Base-by-base conservation (phyloP, 2,888 invertebrate genomes). In the Mamestra brassicae region DNA sequence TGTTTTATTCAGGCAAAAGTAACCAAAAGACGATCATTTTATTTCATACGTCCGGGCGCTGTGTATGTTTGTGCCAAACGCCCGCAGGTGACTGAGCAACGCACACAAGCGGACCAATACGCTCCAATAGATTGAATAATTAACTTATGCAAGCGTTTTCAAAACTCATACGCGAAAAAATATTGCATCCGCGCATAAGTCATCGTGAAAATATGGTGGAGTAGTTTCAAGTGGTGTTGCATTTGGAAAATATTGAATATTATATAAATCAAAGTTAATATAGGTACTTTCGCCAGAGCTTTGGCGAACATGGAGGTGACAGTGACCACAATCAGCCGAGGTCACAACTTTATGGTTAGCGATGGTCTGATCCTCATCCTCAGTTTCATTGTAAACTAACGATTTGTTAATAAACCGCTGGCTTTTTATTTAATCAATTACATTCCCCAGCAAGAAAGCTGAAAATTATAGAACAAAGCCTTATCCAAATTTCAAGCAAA, bases 121-220 rank as follows among this genome's bases (percentile, higher is more conserved):
- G 89, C 87, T 85, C 84, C 90, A 87, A 87, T 82, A 90, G 84
- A 83, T 89, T 89, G 90, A 88, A 89, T 91, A 90, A 91, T 91
- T 90, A 85, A 90, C 88, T 86, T 86, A 87, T 78, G 81, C 77
- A 78, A 60, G 76, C 82, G 84, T 89, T 89, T 86, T 85, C 76
- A 89, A 87, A 83, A 81, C 80, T 81, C 84, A 83, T 74, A 67
- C 74, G 73, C 71, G 75, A 81, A 80, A 87, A 80, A 82, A 77
- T 71, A 76, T 78, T 77, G 79, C 74, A 76, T 76, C n/a, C 45
- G 67, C 61, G 60, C 78, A 78, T 64, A 57, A 74, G 57, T 63
- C 72, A 72, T 50, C 38, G 54, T 42, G 64, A 4, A 71, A 72
- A 54, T 13, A 34, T 38, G 10, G 1, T 17, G 10, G 7, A 81